Evolutionary conservation across 2,888 invertebrate species (phyloP).

Genomic region (Drosophila limbata): DNA sequence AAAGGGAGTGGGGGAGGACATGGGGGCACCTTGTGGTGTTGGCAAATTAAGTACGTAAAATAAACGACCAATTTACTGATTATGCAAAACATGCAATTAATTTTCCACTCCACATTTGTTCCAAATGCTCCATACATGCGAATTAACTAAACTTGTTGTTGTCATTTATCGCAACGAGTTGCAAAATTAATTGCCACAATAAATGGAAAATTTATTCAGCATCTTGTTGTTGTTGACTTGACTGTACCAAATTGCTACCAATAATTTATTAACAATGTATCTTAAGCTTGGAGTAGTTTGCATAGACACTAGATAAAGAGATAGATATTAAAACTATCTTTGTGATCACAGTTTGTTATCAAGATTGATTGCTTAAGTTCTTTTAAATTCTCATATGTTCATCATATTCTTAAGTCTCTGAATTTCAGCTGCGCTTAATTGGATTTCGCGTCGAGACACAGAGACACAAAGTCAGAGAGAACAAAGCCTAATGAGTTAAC

Average conservation of each 20-base stretch:
- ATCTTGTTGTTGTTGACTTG: constrained; percentile 33
- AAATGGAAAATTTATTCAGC: constrained; percentile 63
- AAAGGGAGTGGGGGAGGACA: background rate
- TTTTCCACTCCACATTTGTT: constrained; percentile 65
- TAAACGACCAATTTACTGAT: constrained; percentile 83
- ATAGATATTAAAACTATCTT: background rate
- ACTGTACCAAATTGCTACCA: constrained; percentile 6
- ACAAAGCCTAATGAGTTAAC: constrained; percentile 55
- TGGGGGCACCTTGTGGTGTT: constrained; percentile 36
- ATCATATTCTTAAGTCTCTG: background rate
- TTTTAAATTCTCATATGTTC: background rate
- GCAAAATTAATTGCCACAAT: constrained; percentile 69
- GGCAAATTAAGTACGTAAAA: constrained; percentile 79
- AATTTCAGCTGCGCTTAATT: constrained; percentile 6
- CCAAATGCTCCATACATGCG: constrained; percentile 42
- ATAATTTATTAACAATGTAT: constrained; percentile 43
- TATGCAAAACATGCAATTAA: constrained; percentile 82
- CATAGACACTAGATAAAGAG: background rate
- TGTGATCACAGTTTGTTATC: background rate
- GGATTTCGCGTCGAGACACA: background rate
- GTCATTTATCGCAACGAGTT: constrained; percentile 60
- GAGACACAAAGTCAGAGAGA: background rate
- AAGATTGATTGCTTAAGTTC: background rate
- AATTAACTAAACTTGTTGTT: constrained; percentile 49
- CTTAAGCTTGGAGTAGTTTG: background rate